Base-by-base conservation (phyloP, 2,888 invertebrate genomes). In the Nesidiocoris tenuis region DNA sequence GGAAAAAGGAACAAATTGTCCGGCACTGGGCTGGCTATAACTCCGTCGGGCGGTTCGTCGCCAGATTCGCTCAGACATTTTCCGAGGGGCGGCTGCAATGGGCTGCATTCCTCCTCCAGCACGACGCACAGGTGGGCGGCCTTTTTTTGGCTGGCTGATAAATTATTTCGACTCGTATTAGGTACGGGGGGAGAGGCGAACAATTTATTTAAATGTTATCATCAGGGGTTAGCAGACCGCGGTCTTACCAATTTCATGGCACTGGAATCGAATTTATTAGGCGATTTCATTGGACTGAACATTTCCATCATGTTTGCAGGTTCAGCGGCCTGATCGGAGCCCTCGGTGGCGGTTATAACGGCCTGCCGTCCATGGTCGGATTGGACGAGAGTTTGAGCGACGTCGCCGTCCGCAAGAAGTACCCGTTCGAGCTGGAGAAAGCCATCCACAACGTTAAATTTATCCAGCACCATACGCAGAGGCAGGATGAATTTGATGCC, bases 391-490 rank as follows among this genome's bases (percentile, higher is more conserved):
- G 93, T 21, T 84, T 91, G 80, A 91, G 91, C 80, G 94, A 94
- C 81, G 90, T 93, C 18, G 91, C 89, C 17, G 88, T 89, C 2
- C 86, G 91, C 78, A 94, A 93, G 85, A 95, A 94, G 83, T 95
- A 94, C 84, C 95, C 95, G 0, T 94, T 94, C 82, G 95, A 96
- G 83, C 86, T 96, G 81, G 95, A 96, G 83, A 94, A 95, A 83
- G 95, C 96, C 64, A 92, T 96, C 80, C 94, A 95, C 83, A 96
- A 96, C 83, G 94, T 96, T 70, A 94, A 94, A 91, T 96, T 96
- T 83, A 96, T 96, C 80, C 95, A 96, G 81, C 94, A 95, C 83
- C 96, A 96, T 82, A 94, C 95, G 84, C 93, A 93, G 82, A 88
- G 95, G n/a, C 94, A 95, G 84, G 95, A 96, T 83, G 95, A 95